Percentiles rank a stretch among this genome's conserved stretches.
Evolutionary conservation across 2,888 invertebrate genomes (phyloP).

Genomic region (Lasioglossum leucozonium): DNA sequence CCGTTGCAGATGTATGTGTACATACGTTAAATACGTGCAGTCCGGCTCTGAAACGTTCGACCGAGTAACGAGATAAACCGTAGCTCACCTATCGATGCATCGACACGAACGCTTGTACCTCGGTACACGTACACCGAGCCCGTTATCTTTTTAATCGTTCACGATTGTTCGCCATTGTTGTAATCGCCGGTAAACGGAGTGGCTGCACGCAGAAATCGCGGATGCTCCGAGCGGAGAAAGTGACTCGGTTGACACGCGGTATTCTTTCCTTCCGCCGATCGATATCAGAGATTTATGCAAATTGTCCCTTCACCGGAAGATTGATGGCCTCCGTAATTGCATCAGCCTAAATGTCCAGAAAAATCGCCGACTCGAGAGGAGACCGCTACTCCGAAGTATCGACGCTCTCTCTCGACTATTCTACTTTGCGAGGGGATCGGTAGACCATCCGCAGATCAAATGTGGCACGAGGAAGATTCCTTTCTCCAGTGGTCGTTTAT

Average conservation of each 20-base stretch:
- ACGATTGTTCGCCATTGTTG: slow-evolving; percentile 44
- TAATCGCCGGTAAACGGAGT: not conserved
- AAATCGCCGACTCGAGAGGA: not conserved
- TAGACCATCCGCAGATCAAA: not conserved
- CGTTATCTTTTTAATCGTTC: slow-evolving; percentile 45
- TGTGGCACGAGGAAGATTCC: slow-evolving; percentile 6
- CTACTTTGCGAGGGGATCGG: not conserved
- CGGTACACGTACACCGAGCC: not conserved
- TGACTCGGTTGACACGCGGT: slow-evolving; percentile 74
- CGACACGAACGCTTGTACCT: slow-evolving; percentile 30
- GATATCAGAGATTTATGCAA: slow-evolving; percentile 40
- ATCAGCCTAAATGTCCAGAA: not conserved
- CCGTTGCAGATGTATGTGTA: not conserved
- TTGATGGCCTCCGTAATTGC: slow-evolving; percentile 3
- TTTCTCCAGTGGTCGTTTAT: slow-evolving; percentile 5
- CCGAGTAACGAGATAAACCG: slow-evolving; percentile 24
- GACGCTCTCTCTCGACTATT: slow-evolving; percentile 1
- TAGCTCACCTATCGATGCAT: slow-evolving; percentile 35
- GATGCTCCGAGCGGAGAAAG: slow-evolving; percentile 69
- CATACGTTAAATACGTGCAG: too few species aligned
- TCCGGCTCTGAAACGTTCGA: slow-evolving; percentile 13
- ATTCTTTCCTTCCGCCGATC: slow-evolving; percentile 62
- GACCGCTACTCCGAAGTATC: not conserved
- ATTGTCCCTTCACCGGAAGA: slow-evolving; percentile 27
- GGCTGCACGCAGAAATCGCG: slow-evolving; percentile 49